These are phyloP conservation scores for Nibea albiflora DNA, from an alignment of 2,113 vertebrate species.

Conservation along the genomic window DNA sequence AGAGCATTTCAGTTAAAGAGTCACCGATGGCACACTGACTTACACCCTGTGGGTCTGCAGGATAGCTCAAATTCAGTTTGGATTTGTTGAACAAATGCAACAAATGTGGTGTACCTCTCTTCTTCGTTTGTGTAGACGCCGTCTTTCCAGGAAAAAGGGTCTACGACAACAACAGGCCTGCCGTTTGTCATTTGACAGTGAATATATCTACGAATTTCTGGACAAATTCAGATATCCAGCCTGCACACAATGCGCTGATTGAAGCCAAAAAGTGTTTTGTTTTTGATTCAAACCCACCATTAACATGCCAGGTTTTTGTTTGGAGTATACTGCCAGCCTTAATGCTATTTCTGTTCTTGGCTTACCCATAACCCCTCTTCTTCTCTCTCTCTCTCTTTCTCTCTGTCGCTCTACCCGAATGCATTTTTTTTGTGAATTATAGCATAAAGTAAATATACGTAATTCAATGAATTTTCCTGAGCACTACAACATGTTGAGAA, in stretches of 20 bases:
- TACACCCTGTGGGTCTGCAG: neutral
- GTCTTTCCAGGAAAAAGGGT: neutral
- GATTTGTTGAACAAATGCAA: no score
- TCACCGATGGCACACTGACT: neutral
- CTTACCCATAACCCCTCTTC: neutral
- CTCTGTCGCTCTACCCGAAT: neutral
- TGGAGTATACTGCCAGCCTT: neutral
- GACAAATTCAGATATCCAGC: neutral
- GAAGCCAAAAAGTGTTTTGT: neutral
- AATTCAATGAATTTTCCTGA: neutral
- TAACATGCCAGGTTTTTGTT: neutral
- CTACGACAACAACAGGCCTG: no score
- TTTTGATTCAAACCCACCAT: neutral
- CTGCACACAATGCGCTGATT: neutral
- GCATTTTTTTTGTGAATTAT: neutral
- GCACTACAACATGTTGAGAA: neutral
- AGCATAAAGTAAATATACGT: no score
- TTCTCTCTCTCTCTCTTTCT: neutral
- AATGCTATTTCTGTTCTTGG: neutral
- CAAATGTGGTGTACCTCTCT: neutral
- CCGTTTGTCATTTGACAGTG: neutral
- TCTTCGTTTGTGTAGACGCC: neutral
- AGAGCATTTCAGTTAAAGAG: neutral
- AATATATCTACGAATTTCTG: neutral
- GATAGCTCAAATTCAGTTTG: neutral